Evolutionary conservation across 2,888 invertebrate genomes (phyloP), one percentile per base, ranked within the genome.

Genomic region (Melanargia galathea): DNA sequence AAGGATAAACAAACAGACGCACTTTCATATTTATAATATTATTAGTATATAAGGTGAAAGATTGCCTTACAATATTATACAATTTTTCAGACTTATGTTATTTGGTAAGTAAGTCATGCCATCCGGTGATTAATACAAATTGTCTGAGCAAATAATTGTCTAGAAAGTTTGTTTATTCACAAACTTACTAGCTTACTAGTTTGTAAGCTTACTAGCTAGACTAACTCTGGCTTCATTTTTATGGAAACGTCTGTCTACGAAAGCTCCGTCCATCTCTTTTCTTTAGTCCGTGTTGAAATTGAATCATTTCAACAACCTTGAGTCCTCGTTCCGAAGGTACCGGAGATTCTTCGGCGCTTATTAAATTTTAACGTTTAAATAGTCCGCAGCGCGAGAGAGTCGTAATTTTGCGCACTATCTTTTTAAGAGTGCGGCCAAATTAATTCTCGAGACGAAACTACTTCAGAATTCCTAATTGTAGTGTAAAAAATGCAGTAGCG

Each of bases 341-440:
- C 62, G 38, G 46, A 62, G 33, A 65, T 56, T 59, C 26, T 59
- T 62, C 48, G 35, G 38, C 54, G 46, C 55, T 62, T 56, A 65
- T 62, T 65, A 65, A 65, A 60, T 62, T 65, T 48, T 43, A 65
- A 55, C 43, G 62, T 38, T 35, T 56, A 59, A 59, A 62, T 59
- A 62, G 48, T 48, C 48, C 22, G 48, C 33, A 30, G 22, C 45
- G 22, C 43, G 52, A 26, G 20, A 40, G 20, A 24, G 43, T 40
- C 45, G 33, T 26, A 57, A 43, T 57, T 57, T 45, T 26, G 30
- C 40, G 26, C 56, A 55, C 49, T 51, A 62, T 56, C 30, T 49
- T 62, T 48, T 43, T 57, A 57, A 57, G 16, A 18, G 20, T 30
- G 30, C 26, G 8, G 46, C 33, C 46, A 35, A 61, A 48, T 48